Evolutionary conservation across 2,113 vertebrate genomes (phyloP), one percentile per base, ranked within the genome.

Genomic region (Nycticorax nycticorax): DNA sequence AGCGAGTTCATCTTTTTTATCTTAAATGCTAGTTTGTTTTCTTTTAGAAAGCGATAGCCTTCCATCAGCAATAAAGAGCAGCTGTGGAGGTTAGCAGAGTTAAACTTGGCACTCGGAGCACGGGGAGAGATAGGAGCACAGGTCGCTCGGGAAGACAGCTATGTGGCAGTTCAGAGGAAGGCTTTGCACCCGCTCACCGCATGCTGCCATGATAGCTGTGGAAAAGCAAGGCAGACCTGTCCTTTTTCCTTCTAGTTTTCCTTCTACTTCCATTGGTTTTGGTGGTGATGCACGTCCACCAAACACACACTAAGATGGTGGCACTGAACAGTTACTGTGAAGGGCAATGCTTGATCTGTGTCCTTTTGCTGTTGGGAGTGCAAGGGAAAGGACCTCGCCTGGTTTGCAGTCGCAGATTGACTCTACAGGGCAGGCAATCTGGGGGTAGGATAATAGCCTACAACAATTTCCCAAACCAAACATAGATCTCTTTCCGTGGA

Each of bases 1-100:
- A 43, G 11, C 0, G 1, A 32, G 32, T 27, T 50, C 5, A n/a
- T 56, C 0, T 0, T 12, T 69, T 53, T 53, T 72, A n/a, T 55
- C 39, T 85, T 69, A 37, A 59, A 35, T 12, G 37, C 22, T 52
- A 10, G 6, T 37, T 71, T 43, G 48, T 45, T 78, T 88, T 16
- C 66, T 74, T 88, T 88, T 48, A 52, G 73, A 73, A 73, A 72
- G 63, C 23, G 27, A 27, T 37, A 72, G 41, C 12, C 33, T 45
- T 45, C 66, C 22, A 10, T 52, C 20, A 67, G 35, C 53, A 76
- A 55, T n/a, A 62, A 78, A 77, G 52, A 73, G 30, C 35, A 76
- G 53, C 66, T 37, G 66, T 67, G n/a, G 23, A 62, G 41, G 10
- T 27, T 30, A 68, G 35, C 71, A 37, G 68, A 50, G 26, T 35